Percentiles rank a stretch among this genome's conserved stretches.
These are phyloP conservation scores for Ectropis grisescens DNA, from an alignment of 1,140 invertebrate genomes.

Conservation along the genomic window DNA sequence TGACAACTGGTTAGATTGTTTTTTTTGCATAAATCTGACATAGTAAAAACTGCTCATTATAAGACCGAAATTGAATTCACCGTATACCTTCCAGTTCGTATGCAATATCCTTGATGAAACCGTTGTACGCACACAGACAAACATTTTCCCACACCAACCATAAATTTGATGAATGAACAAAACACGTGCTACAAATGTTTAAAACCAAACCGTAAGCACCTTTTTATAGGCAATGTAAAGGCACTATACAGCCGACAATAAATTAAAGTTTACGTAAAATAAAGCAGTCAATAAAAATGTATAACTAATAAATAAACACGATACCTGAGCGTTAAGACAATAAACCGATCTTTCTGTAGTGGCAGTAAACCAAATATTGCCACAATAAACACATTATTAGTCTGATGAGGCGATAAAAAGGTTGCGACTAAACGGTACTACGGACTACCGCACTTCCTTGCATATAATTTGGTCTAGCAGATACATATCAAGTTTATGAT, in stretches of 20 bases:
- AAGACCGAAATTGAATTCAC: too few species aligned
- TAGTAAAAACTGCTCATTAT: too few species aligned
- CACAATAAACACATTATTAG: constrained; percentile 63
- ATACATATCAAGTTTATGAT: constrained; percentile 62
- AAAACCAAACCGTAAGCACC: constrained; percentile 62
- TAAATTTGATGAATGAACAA: constrained; percentile 69
- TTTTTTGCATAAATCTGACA: too few species aligned
- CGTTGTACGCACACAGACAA: constrained; percentile 29
- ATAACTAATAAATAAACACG: constrained; percentile 70
- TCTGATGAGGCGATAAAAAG: constrained; percentile 57
- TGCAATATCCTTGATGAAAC: constrained; percentile 7
- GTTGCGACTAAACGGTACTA: constrained; percentile 10
- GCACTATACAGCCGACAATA: constrained; percentile 62
- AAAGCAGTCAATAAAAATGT: constrained; percentile 68
- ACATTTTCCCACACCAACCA: constrained; percentile 63
- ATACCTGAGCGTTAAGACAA: constrained; percentile 65
- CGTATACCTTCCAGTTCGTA: too few species aligned
- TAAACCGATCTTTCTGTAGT: constrained; percentile 62
- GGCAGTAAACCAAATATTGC: constrained; percentile 66
- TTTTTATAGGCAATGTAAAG: constrained; percentile 68
- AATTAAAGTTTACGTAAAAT: constrained; percentile 69
- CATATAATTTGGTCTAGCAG: constrained; percentile 27
- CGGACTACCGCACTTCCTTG: constrained; percentile 16
- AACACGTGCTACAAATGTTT: constrained; percentile 67
- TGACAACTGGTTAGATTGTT: too few species aligned